Evolutionary conservation across 2,113 vertebrate genomes (phyloP).

Genomic region (Monopterus albus): DNA sequence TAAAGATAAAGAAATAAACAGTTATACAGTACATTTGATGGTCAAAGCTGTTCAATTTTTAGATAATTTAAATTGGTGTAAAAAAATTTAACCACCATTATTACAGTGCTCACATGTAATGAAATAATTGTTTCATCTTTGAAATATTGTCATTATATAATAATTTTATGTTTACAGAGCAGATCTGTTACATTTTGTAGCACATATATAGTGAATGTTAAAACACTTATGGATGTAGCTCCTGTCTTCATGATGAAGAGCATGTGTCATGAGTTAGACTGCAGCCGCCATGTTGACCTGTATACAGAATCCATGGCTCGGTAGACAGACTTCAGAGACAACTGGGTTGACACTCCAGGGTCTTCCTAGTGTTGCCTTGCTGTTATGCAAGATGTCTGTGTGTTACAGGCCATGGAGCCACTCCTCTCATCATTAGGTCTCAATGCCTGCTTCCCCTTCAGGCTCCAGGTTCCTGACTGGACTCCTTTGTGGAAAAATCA

Average conservation of each 20-base stretch:
- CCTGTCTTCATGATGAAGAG: background rate
- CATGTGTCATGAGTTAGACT: conserved; percentile 18
- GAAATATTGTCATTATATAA: too few species aligned
- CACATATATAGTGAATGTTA: background rate
- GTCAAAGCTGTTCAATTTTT: too few species aligned
- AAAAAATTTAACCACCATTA: too few species aligned
- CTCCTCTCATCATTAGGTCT: conserved; percentile 68
- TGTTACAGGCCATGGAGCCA: conserved; percentile 43
- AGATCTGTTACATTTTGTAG: too few species aligned
- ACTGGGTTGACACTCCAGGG: conserved; percentile 70
- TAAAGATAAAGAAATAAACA: too few species aligned
- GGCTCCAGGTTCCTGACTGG: conserved; percentile 51
- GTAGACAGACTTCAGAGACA: conserved; percentile 62
- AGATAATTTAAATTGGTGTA: too few species aligned
- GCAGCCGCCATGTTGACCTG: conserved; percentile 64
- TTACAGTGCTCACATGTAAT: too few species aligned
- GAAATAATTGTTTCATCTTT: too few species aligned
- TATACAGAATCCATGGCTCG: conserved; percentile 46
- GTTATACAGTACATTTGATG: too few species aligned
- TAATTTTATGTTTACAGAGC: too few species aligned
- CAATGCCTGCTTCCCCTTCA: conserved; percentile 45
- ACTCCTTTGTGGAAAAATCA: conserved; percentile 58
- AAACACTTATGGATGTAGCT: background rate
- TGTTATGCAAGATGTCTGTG: conserved; percentile 36
- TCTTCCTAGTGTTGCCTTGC: conserved; percentile 33